Evolutionary conservation across 1,140 invertebrate species (phyloP).

Genomic region (Yoshiicerus persimilis): DNA sequence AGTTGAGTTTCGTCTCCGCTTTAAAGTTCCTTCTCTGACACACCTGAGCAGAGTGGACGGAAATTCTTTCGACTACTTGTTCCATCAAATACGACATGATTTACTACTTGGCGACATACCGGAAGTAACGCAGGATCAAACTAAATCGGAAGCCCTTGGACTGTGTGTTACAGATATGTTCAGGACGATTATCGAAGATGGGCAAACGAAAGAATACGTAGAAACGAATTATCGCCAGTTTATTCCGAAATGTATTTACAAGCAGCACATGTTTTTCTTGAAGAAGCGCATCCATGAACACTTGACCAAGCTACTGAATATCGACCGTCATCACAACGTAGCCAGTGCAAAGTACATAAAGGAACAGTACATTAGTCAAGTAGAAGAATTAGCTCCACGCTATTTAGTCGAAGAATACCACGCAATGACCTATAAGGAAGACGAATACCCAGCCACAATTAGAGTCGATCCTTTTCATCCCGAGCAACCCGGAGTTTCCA

Average conservation of each 20-base stretch:
- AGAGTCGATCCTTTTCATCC: constrained; percentile 70
- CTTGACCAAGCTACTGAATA: constrained; percentile 7
- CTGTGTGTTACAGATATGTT: constrained; percentile 81
- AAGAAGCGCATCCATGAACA: constrained; percentile 54
- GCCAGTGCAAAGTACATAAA: constrained; percentile 65
- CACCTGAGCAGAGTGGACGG: constrained; percentile 68
- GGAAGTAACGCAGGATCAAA: constrained; percentile 72
- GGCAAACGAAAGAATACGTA: constrained; percentile 63
- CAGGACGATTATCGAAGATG: constrained; percentile 71
- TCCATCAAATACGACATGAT: constrained; percentile 78
- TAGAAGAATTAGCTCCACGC: constrained; percentile 73
- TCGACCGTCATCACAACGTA: constrained; percentile 67
- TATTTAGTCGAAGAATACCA: constrained; percentile 77
- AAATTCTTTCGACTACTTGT: constrained; percentile 79
- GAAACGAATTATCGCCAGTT: constrained; percentile 76
- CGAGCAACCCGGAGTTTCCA: constrained; percentile 66
- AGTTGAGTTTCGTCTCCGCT: constrained; percentile 75
- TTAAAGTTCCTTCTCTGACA: constrained; percentile 66
- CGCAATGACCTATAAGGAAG: constrained; percentile 64
- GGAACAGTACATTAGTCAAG: constrained; percentile 73
- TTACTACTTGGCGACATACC: constrained; percentile 74
- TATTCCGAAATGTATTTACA: constrained; percentile 74
- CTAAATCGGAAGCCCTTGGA: constrained; percentile 73
- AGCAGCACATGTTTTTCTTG: constrained; percentile 71
- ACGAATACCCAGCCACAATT: constrained; percentile 62